Percentiles rank a stretch among this genome's conserved stretches.
phyloP scores from a whole-genome alignment of 2,888 invertebrate genomes.

The Autographa pulchrina region DNA sequence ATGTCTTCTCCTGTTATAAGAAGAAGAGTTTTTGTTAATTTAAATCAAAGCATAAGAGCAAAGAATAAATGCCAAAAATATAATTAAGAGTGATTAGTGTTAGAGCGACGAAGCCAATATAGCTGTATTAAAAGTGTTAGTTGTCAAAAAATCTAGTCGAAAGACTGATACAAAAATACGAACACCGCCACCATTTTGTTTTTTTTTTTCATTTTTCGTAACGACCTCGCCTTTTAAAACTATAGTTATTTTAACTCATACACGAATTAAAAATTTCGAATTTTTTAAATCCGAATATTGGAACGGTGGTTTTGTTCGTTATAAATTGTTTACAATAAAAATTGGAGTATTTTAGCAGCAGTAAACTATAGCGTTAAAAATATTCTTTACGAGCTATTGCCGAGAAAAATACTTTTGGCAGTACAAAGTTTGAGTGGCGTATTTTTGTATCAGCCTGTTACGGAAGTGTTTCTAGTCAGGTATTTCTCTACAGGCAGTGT shows the following conservation, averaged over 20 bases:
- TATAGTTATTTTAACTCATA: too few species aligned
- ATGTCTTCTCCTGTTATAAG: conserved; percentile 77
- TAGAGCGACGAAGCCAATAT: conserved; percentile 42
- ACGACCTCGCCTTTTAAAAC: conserved; percentile 7
- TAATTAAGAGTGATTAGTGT: conserved; percentile 67
- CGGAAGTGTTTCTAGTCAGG: conserved; percentile 71
- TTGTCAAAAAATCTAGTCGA: conserved; percentile 51
- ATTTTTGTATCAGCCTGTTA: conserved; percentile 61
- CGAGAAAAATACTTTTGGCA: conserved; percentile 6
- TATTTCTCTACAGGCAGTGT: conserved; percentile 64
- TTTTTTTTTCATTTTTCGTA: not conserved
- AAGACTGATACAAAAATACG: conserved; percentile 19
- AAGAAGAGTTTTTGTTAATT: conserved; percentile 65
- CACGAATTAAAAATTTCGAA: not conserved
- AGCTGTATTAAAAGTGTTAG: conserved; percentile 41
- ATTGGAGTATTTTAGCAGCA: not conserved
- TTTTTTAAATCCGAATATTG: conserved; percentile 20
- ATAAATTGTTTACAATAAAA: not conserved
- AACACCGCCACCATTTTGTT: conserved; percentile 3
- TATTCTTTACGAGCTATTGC: conserved; percentile 11
- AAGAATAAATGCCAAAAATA: conserved; percentile 65
- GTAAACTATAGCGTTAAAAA: not conserved
- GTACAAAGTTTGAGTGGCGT: conserved; percentile 35
- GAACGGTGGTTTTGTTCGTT: not conserved
- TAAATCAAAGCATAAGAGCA: conserved; percentile 58